Percentiles rank a stretch among this genome's conserved stretches.
These are phyloP conservation scores for Apis laboriosa DNA, from an alignment of 1,140 invertebrate species.

Conservation along the genomic window DNA sequence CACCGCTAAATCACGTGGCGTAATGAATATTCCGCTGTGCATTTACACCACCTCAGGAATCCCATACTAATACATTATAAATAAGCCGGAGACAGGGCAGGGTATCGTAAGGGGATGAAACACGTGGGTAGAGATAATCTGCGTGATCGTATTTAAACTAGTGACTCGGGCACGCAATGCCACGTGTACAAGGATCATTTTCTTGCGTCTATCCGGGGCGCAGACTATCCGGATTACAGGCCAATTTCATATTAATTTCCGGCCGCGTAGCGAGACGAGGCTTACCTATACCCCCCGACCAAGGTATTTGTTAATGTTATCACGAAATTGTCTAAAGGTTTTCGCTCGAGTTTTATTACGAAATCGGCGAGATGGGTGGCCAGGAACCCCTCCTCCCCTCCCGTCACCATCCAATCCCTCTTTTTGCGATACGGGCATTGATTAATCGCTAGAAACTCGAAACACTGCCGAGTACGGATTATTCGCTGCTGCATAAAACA, in stretches of 20 bases:
- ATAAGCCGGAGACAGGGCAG: background rate
- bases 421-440: background rate
- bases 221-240: constrained; percentile 67
- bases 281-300: constrained; percentile 17
- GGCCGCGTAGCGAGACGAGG: constrained; percentile 32
- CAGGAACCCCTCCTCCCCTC: background rate
- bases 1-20: background rate
- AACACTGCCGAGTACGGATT: background rate
- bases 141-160: constrained; percentile 66
- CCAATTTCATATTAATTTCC: constrained; percentile 70
- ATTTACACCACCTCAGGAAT: background rate
- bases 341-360: constrained; percentile 59
- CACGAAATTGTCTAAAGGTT: constrained; percentile 63
- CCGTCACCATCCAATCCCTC: background rate
- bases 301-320: constrained; percentile 66
- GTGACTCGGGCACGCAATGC: constrained; percentile 61
- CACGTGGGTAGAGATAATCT: constrained; percentile 50
- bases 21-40: constrained; percentile 26
- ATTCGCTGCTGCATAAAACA: background rate
- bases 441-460: background rate
- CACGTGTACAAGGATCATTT: constrained; percentile 65
- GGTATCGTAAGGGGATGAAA: constrained; percentile 9
- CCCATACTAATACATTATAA: constrained; percentile 31
- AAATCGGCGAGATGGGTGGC: background rate
- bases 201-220: constrained; percentile 60